phyloP scores from a whole-genome alignment of 2,888 invertebrate species.

The Lasioglossum calceatum region DNA sequence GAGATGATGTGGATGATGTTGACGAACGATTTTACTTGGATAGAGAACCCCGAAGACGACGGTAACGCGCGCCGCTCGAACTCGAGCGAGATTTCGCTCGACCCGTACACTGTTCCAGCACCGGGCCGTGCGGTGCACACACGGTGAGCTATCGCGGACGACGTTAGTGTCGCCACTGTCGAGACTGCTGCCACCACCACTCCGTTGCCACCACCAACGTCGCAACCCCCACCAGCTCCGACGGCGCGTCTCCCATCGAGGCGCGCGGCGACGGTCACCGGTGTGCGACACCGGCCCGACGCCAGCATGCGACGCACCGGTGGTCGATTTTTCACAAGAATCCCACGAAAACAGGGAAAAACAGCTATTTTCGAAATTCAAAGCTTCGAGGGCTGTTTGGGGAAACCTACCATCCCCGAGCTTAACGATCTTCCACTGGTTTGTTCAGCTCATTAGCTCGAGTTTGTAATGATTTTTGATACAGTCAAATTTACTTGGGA shows the following conservation, averaged over 20 bases:
- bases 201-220: not conserved
- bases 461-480: not conserved
- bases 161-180: conserved; percentile 68
- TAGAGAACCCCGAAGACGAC: not conserved
- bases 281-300: conserved; percentile 7
- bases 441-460: not conserved
- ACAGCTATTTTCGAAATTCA: not conserved
- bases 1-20: not conserved
- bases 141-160: conserved; percentile 60
- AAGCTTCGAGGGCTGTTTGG: not conserved
- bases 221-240: conserved; percentile 11
- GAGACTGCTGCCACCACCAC: conserved; percentile 55
- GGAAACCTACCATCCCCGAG: not conserved
- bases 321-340: not conserved
- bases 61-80: conserved; percentile 60
- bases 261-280: conserved; percentile 11
- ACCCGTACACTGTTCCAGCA: conserved; percentile 54
- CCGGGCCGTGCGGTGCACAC: conserved; percentile 63
- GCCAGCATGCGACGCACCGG: not conserved
- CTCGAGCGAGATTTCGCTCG: conserved; percentile 64
- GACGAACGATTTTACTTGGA: not conserved
- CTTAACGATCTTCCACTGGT: not conserved
- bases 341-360: not conserved
- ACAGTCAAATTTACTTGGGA: not conserved
- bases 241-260: not conserved